Evolutionary conservation across 2,113 vertebrate species (phyloP), one percentile per base, ranked within the genome.

Genomic region (Panthera tigris): DNA sequence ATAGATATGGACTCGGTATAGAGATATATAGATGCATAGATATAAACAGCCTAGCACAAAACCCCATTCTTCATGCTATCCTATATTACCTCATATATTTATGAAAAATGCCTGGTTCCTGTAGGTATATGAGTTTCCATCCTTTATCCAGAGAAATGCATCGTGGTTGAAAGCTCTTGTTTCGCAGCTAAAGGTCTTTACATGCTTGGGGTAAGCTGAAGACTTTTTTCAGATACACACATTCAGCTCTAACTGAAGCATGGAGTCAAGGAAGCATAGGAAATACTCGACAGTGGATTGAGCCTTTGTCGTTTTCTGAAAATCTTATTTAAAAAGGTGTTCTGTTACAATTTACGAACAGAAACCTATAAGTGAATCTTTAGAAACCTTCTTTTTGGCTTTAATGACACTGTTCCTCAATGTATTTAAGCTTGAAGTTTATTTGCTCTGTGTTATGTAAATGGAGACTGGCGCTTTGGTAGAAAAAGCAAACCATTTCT

Each of bases 251-350:
- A 50, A 55, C 9, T 95, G 10, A 97, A 94, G 16, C 5, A 39
- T 66, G 10, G 29, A 52, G 21, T 95, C 66, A 79, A 74, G 63
- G 87, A 83, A 73, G 16, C 55, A 86, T 27, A 84, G 13, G 27
- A 84, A 92, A 23, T 55, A 36, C 48, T 83, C 1, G 7, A 33
- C 33, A 82, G 31, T 83, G 33, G 36, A 69, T 8, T 52, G 29
- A 83, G 19, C 4, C 55, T 91, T 83, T 81, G 7, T 48, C 16
- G 73, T 85, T 94, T 97, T 95, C 65, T 76, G 74, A 87, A 85
- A 92, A 80, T 63, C 11, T 76, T 69, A 65, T 68, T 80, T 85
- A 82, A 36, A 86, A 96, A 92, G 29, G 0, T 36, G 5, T 81
- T 5, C 3, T 21, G 31, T 91, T 91, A 29, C 10, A 96, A 76